Base-by-base conservation (phyloP, 2,797 vertebrate species). In the Sebastes trivittatus region DNA sequence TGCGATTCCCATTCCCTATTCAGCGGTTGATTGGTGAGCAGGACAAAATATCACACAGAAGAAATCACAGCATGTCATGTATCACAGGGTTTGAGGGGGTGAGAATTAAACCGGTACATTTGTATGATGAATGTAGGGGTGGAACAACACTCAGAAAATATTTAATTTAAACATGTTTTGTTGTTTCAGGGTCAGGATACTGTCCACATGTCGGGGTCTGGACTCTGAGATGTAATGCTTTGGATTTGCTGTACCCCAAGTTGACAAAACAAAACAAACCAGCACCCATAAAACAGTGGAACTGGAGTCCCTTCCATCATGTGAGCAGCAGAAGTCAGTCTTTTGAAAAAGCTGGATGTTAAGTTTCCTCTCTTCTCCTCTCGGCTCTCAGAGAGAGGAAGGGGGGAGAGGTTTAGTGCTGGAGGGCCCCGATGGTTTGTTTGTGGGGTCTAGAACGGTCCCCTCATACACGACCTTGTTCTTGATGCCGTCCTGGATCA, bases 391-490 rank as follows among this genome's bases (percentile, higher is more conserved):
- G 7, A 0, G 7, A 20, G 61, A 34, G 25, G 16, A 55, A 3
- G n/a, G 5, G 62, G 42, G 27, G 3, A 20, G 14, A 4, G 8
- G 2, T 54, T 60, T n/a, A 54, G 42, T 2, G 10, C 11, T 4
- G 25, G 38, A 3, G 4, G 89, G 55, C 0, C 73, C 74, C 2
- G 91, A 75, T 5, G 89, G 59, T 70, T 81, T 93, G 13, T 6
- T 88, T 8, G 72, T 77, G 2, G 95, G 95, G 64, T 96, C 95
- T 1, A 88, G 30, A 65, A 2, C 64, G 0, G 94, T 94, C 58
- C 95, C 95, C 84, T 96, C 94, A n/a, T 95, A 96, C 4, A 93
- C 23, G 0, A 95, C 59, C 78, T 95, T 96, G 89, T 96, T 96
- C 77, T 94, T 94, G 3, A 96, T 81, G 65, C 95, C 94, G 0